phyloP scores from a whole-genome alignment of 2,797 vertebrate genomes.

The Holocentrus rufus region DNA sequence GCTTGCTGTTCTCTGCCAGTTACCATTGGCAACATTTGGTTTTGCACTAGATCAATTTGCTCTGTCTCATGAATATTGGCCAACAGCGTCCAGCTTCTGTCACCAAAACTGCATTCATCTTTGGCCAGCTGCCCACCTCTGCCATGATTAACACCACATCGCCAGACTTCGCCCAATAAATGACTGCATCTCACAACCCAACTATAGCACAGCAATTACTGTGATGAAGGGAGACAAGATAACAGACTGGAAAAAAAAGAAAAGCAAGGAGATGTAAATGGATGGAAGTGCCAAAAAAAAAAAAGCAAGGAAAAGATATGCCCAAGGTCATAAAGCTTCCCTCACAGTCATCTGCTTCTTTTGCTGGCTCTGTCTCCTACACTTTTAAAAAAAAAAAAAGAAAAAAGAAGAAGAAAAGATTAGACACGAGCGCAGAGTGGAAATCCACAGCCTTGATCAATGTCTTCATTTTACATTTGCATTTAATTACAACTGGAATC shows the following conservation, averaged over 20 bases:
- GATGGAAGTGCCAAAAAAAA: slow-evolving; percentile 23
- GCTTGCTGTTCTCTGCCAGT: slow-evolving; percentile 38
- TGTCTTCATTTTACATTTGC: slow-evolving; percentile 13
- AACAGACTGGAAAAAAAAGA: slow-evolving; percentile 39
- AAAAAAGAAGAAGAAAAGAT: no score
- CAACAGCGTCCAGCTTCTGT: slow-evolving; percentile 44
- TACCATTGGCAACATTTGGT: slow-evolving; percentile 48
- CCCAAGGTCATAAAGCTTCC: slow-evolving; percentile 36
- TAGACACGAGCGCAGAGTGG: no score
- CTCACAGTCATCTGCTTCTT: background rate
- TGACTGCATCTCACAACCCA: slow-evolving; percentile 41
- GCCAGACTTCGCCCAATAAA: slow-evolving; percentile 32
- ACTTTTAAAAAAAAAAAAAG: no score
- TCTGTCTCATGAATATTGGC: slow-evolving; percentile 25
- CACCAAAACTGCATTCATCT: slow-evolving; percentile 40
- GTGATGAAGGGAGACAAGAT: slow-evolving; percentile 27
- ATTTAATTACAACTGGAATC: slow-evolving; percentile 7
- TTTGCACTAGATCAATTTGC: slow-evolving; percentile 38
- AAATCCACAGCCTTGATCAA: no score
- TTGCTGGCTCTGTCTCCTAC: background rate
- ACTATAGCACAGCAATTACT: slow-evolving; percentile 38
- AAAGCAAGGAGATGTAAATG: slow-evolving; percentile 17
- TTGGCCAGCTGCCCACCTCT: slow-evolving; percentile 22
- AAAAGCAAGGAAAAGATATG: slow-evolving; percentile 35
- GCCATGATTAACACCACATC: slow-evolving; percentile 41